A percentile compares a stretch with the other conserved stretches of the same genome.
phyloP scores from a whole-genome alignment of 2,113 vertebrate genomes.

The Passer domesticus region DNA sequence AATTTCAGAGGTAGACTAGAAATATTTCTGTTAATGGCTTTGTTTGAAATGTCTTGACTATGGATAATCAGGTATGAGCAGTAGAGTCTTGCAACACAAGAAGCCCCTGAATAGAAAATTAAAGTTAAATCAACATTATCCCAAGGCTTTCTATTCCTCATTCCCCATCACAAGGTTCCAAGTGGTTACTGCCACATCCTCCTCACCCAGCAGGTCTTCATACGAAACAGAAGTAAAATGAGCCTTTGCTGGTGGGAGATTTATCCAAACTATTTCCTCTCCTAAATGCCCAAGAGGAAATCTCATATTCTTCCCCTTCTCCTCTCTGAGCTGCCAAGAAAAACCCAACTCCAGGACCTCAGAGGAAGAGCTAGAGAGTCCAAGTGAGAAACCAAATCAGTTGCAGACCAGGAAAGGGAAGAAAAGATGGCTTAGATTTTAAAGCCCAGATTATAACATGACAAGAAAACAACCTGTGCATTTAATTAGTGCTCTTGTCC shows the following conservation, averaged over 20 bases:
- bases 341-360: neutral
- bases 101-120: neutral
- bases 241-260: neutral
- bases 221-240: neutral
- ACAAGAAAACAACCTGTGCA: neutral
- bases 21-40: slow-evolving; percentile 12
- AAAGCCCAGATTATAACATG: neutral
- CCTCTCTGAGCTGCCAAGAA: neutral
- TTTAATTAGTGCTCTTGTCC: neutral
- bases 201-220: neutral
- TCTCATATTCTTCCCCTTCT: neutral
- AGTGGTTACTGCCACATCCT: neutral
- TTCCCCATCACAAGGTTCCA: neutral
- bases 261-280: slow-evolving; percentile 46
- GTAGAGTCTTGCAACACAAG: neutral
- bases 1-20: slow-evolving; percentile 1
- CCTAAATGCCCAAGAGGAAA: neutral
- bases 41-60: slow-evolving; percentile 22
- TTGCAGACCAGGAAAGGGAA: neutral
- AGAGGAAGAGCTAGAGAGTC: neutral
- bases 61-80: neutral
- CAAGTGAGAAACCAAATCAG: neutral
- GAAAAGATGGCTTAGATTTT: neutral
- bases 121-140: neutral
- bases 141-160: neutral